A percentile compares a stretch with the other conserved stretches of the same genome.
Evolutionary conservation across 1,140 invertebrate species (phyloP).

Genomic region (Brachionus rubens): DNA sequence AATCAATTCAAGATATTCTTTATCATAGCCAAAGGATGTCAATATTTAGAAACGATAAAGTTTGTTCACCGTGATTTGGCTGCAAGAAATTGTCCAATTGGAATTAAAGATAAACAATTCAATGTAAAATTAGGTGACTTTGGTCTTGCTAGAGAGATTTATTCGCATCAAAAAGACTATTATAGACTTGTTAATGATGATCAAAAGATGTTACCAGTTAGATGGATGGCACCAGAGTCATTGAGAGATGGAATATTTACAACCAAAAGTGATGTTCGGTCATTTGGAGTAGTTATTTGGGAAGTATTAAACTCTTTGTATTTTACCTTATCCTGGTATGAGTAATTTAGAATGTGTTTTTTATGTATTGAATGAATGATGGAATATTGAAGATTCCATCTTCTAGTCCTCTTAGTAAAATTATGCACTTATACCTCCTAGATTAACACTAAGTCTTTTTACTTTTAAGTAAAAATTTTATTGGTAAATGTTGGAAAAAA

Average conservation of each 20-base stretch:
- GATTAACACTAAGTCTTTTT: too few species aligned
- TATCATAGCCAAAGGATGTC: constrained; percentile 18
- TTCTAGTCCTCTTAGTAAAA: too few species aligned
- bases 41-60: constrained; percentile 25
- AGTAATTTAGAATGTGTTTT: constrained; percentile 30
- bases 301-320: constrained; percentile 66
- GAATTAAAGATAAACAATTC: background rate
- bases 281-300: constrained; percentile 85
- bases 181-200: constrained; percentile 20
- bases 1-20: constrained; percentile 10
- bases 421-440: too few species aligned
- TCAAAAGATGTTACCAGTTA: constrained; percentile 69
- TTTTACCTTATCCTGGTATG: constrained; percentile 32
- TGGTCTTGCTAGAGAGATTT: constrained; percentile 31
- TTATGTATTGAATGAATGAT: background rate
- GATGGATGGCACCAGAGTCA: constrained; percentile 90
- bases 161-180: constrained; percentile 38
- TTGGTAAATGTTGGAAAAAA: too few species aligned
- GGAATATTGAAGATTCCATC: background rate
- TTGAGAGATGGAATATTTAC: constrained; percentile 83
- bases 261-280: constrained; percentile 85
- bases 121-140: constrained; percentile 44
- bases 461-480: too few species aligned
- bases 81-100: constrained; percentile 42
- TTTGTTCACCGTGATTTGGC: constrained; percentile 44